Evolutionary conservation across 2,888 invertebrate genomes (phyloP).

Genomic region (Eumerus sabulonum): DNA sequence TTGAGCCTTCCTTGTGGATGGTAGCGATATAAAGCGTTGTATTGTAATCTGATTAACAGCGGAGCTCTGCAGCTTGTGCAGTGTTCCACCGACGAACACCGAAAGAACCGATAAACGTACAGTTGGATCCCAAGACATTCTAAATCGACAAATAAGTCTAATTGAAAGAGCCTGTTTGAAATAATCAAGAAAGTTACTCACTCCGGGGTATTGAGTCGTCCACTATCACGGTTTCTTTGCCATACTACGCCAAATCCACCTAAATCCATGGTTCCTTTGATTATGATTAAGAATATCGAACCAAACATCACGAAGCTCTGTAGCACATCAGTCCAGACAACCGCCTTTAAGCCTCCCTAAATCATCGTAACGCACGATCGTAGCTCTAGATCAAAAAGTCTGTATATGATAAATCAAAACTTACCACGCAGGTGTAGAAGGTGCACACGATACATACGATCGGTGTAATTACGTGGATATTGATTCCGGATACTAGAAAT

Average conservation of each 20-base stretch:
- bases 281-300: constrained; percentile 85
- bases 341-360: constrained; percentile 90
- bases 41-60: constrained; percentile 92
- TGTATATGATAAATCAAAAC: constrained; percentile 12
- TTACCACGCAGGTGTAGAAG: constrained; percentile 94
- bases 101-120: constrained; percentile 89
- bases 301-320: constrained; percentile 88
- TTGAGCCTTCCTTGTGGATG: constrained; percentile 84
- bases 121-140: constrained; percentile 88
- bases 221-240: constrained; percentile 84
- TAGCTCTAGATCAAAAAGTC: neutral
- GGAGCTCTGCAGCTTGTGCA: constrained; percentile 86
- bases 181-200: constrained; percentile 75
- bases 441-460: constrained; percentile 89
- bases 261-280: constrained; percentile 87
- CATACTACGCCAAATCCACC: constrained; percentile 85
- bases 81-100: constrained; percentile 85
- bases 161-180: neutral
- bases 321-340: constrained; percentile 92
- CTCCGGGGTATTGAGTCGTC: constrained; percentile 86
- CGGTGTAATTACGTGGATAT: constrained; percentile 90
- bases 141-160: constrained; percentile 74
- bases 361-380: constrained; percentile 1
- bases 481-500: constrained; percentile 82
- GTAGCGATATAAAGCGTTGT: constrained; percentile 89